Evolutionary conservation across 2,888 invertebrate genomes (phyloP), one percentile per base, ranked within the genome.

Genomic region (Clivina fossor): DNA sequence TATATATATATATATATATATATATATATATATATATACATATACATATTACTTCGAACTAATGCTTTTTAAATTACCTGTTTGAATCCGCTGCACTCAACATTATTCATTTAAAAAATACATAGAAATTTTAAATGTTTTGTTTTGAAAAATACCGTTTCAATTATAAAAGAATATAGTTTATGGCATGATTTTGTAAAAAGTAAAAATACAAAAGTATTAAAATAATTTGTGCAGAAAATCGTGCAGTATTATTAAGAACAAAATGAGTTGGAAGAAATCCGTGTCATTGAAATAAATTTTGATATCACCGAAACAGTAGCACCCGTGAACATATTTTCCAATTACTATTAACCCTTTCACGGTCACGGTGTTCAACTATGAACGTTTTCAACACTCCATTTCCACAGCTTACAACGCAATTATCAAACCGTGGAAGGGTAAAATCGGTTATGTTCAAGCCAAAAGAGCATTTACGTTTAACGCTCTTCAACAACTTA

Each of bases 401-500:
- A 50, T 41, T 50, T 50, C 50, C 35, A 40, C 50, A 50, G 50
- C 50, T 50, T 50, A 50, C 40, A 41, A 32, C 50, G 35, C 32
- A 41, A 50, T 50, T 50, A 50, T 19, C 20, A 50, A 41, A 50
- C 41, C 50, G 40, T 50, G 50, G 50, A 50, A 41, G 50, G 50
- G 32, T 50, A 41, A 41, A 41, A 50, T 41, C 41, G 50, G 41
- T 41, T 50, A 50, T 50, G 50, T 50, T 37, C 22, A 32, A 47
- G 47, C 22, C 33, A 30, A 41, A 50, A 41, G 50, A 32, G 50
- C 50, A 50, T 50, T 50, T 33, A 38, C 50, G 20, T 33, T 16
- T 15, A 38, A 8, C 9, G 13, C 2, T 24, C 16, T 15, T 15
- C 32, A 32, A 15, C 32, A 32, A 13, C 32, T 32, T 30, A n/a